Evolutionary conservation across 2,888 invertebrate species (phyloP).

Genomic region (Tiliacea citrago): DNA sequence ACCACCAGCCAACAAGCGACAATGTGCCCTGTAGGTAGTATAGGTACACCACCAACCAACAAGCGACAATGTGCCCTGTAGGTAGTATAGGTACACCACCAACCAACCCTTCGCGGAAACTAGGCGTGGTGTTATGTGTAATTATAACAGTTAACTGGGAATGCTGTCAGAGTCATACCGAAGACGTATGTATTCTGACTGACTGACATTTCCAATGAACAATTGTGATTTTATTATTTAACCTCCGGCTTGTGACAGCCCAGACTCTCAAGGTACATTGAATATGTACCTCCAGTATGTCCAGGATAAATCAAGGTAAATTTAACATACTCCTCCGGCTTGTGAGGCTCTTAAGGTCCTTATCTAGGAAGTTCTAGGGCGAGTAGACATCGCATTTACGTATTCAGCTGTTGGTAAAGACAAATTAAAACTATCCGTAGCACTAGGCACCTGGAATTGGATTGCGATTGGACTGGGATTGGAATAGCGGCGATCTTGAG

Average conservation of each 20-base stretch:
- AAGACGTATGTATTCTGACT: not conserved
- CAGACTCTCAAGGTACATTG: no score
- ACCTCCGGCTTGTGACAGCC: no score
- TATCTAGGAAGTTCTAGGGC: not conserved
- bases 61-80: no score
- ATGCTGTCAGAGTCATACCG: not conserved
- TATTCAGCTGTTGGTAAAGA: conserved; percentile 6
- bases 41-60: no score
- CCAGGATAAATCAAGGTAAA: no score
- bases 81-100: no score
- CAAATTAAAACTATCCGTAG: conserved; percentile 9
- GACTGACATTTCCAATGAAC: not conserved
- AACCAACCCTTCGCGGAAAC: not conserved
- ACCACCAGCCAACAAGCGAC: no score
- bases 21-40: no score
- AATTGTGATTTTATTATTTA: not conserved
- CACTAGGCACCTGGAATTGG: conserved; percentile 2
- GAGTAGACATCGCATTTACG: no score
- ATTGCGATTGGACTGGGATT: no score
- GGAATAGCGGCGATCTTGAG: not conserved
- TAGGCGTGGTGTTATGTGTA: not conserved
- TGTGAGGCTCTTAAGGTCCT: not conserved
- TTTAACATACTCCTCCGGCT: not conserved
- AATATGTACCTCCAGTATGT: no score
- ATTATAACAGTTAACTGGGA: not conserved